Evolutionary conservation across 2,888 invertebrate species (phyloP), one percentile per base, ranked within the genome.

Genomic region (Neocrepidodera transversa): DNA sequence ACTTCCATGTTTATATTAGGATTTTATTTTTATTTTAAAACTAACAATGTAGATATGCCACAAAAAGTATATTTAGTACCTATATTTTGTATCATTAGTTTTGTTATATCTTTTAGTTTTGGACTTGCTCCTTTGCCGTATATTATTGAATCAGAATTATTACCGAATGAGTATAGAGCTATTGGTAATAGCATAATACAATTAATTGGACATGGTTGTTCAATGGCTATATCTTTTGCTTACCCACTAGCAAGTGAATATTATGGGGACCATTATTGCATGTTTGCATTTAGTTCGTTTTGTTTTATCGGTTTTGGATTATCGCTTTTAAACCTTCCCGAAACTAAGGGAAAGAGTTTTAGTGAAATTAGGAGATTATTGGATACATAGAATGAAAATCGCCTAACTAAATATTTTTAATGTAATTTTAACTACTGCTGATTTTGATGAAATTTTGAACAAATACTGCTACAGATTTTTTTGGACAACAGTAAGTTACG

Each of bases 1-100:
- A 68, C 89, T 10, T 86, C 87, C 5, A 78, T 87, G 72, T 87
- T 87, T 57, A 42, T 64, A 1, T 63, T 76, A 16, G 82, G 81
- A 1, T 79, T 85, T 62, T 90, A 84, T 79, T 90, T 90, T 80
- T 83, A 84, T 48, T 53, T 42, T 23, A 30, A 43, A 38, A 11
- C 7, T 4, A 42, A 53, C 23, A 4, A 38, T 16, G 11, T 18
- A 13, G 1, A 17, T 14, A 28, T 52, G n/a, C 13, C 16, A 6
- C n/a, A 13, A 17, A 11, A 17, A 7, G 17, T 52, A 11, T 17
- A 28, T 7, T 8, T 17, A 3, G 23, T 40, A n/a, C 51, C 51
- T 11, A 40, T 51, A 5, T 10, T 38, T 2, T 10, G 16, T 3
- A 30, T 51, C 0, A 43, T 53, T 6, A 20, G 18, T 43, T 43